A percentile compares a stretch with the other conserved stretches of the same genome.
Evolutionary conservation across 1,140 invertebrate species (phyloP).

Genomic region (Zeugodacus cucurbitae): DNA sequence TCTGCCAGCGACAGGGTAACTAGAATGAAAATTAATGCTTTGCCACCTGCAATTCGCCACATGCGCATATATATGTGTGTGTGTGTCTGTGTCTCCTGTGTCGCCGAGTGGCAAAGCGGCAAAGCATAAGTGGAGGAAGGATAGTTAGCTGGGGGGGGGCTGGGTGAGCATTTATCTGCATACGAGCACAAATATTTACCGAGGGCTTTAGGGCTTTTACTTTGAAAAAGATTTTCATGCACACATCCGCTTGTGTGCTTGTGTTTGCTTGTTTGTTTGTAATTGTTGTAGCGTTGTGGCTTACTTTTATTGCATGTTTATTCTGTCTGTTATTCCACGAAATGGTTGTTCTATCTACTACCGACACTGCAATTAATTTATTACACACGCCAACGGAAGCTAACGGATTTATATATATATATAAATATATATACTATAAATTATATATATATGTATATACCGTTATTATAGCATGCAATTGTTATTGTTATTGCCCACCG

Average conservation of each 20-base stretch:
- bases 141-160: background rate
- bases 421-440: background rate
- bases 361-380: constrained; percentile 10
- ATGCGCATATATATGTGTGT: background rate
- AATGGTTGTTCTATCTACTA: background rate
- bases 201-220: background rate
- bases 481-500: too few relatives aligned
- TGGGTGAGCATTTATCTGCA: background rate
- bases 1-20: background rate
- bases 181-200: background rate
- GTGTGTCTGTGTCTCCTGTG: background rate
- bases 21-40: constrained; percentile 34
- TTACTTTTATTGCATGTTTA: background rate
- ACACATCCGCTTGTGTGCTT: background rate
- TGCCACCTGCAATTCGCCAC: constrained; percentile 8
- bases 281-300: background rate
- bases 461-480: too few relatives aligned
- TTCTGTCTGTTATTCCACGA: background rate
- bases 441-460: background rate
- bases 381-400: background rate
- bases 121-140: background rate
- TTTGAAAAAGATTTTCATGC: background rate
- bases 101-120: background rate
- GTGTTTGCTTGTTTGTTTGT: background rate
- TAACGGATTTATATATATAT: background rate